These are phyloP conservation scores for Rhinogobio ventralis DNA, from an alignment of 2,797 vertebrate species.

Conservation along the genomic window DNA sequence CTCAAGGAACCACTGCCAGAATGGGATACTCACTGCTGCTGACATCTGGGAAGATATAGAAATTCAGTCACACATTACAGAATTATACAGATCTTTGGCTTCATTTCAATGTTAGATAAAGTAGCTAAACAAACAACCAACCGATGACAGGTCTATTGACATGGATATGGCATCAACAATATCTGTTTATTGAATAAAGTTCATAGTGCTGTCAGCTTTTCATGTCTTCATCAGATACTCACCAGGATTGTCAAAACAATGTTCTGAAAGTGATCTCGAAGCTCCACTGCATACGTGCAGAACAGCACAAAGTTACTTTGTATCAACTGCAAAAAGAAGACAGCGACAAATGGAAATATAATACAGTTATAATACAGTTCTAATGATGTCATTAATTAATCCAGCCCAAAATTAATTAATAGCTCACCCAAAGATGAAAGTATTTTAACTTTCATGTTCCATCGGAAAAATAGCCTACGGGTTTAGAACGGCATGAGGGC, in stretches of 20 bases:
- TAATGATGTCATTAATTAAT: conserved; percentile 48
- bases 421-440: neutral
- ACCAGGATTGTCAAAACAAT: conserved; percentile 95
- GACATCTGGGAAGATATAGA: conserved; percentile 80
- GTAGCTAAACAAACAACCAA: neutral
- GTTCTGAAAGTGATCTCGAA: conserved; percentile 91
- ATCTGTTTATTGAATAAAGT: neutral
- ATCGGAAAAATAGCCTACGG: neutral
- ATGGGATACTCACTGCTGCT: conserved; percentile 88
- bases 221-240: conserved; percentile 66
- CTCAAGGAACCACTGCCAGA: conserved; percentile 95
- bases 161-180: neutral
- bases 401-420: neutral
- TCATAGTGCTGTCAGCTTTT: neutral
- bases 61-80: neutral
- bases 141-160: neutral
- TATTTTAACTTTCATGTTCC: neutral
- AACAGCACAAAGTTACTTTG: conserved; percentile 97
- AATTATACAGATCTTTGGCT: neutral
- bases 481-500: neutral
- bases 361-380: neutral
- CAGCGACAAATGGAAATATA: neutral
- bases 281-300: conserved; percentile 88
- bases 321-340: conserved; percentile 83
- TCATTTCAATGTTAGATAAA: neutral